phyloP scores from a whole-genome alignment of 2,797 vertebrate species.

The Channallabes apus region DNA sequence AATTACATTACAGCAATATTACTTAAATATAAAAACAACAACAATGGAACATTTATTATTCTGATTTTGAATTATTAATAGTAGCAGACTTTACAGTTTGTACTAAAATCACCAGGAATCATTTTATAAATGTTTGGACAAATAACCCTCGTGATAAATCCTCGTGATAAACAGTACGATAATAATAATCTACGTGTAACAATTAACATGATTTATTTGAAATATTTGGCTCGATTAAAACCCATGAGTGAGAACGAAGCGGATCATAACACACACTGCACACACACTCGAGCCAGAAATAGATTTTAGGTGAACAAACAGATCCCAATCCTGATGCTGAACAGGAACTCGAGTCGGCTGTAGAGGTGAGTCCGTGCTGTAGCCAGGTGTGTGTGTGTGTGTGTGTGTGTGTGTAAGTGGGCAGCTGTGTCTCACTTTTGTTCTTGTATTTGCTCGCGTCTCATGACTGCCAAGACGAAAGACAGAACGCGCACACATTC shows the following conservation, averaged over 20 bases:
- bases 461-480: conserved; percentile 29
- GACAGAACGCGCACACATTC: conserved; percentile 18
- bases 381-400: not conserved
- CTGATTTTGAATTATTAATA: no score
- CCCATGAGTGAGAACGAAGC: not conserved
- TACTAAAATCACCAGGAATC: not conserved
- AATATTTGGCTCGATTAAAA: not conserved
- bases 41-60: not conserved
- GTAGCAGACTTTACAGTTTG: not conserved
- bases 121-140: not conserved
- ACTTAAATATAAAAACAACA: not conserved
- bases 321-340: not conserved
- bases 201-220: not conserved
- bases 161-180: not conserved
- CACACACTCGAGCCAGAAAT: not conserved
- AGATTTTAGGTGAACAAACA: conserved; percentile 11
- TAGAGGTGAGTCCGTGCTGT: not conserved
- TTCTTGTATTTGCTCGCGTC: not conserved
- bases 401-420: not conserved
- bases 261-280: conserved; percentile 1
- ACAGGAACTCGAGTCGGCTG: not conserved
- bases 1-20: not conserved
- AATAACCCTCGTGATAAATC: not conserved
- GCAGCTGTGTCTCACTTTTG: not conserved
- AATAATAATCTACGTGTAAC: not conserved